These are phyloP conservation scores for Beroe forskalii DNA, from an alignment of 37 sponge, comb jelly and placozoan species.

Conservation along the genomic window DNA sequence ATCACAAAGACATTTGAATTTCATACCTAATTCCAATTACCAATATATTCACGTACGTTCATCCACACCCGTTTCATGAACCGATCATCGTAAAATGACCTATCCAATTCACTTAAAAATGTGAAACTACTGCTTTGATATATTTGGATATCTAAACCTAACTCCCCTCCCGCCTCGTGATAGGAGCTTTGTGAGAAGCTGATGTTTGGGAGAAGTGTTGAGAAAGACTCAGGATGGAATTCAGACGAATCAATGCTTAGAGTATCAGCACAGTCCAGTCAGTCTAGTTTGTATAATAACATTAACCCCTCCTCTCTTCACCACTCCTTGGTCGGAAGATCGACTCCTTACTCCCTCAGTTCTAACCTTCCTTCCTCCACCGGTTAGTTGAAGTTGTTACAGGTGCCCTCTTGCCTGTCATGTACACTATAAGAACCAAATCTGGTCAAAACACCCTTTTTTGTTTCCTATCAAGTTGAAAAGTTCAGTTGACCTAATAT, in stretches of 20 bases:
- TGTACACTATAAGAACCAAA: too few species aligned
- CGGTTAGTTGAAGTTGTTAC: background rate
- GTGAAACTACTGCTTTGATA: too few species aligned
- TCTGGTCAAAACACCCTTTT: too few species aligned
- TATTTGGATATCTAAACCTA: too few species aligned
- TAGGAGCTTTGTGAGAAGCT: slow-evolving; percentile 13
- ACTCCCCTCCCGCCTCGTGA: background rate
- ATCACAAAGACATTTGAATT: too few species aligned
- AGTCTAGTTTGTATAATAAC: slow-evolving; percentile 47
- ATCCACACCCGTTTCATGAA: too few species aligned
- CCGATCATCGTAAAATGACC: too few species aligned
- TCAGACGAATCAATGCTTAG: slow-evolving; percentile 13
- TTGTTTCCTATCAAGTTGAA: too few species aligned
- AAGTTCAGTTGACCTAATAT: too few species aligned
- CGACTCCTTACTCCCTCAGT: slow-evolving; percentile 60
- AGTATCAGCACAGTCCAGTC: slow-evolving; percentile 21
- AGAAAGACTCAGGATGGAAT: slow-evolving; percentile 26
- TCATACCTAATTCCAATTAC: too few species aligned
- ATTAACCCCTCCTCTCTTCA: slow-evolving; percentile 51
- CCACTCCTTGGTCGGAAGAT: slow-evolving; percentile 45
- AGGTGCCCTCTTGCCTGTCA: background rate
- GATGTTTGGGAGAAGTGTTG: slow-evolving; percentile 34
- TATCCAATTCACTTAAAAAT: too few species aligned
- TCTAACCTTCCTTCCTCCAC: slow-evolving; percentile 38
- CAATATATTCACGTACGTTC: too few species aligned